Percentiles rank a stretch among this genome's conserved stretches.
Evolutionary conservation across 2,797 vertebrate genomes (phyloP).

Genomic region (Holocentrus rufus): DNA sequence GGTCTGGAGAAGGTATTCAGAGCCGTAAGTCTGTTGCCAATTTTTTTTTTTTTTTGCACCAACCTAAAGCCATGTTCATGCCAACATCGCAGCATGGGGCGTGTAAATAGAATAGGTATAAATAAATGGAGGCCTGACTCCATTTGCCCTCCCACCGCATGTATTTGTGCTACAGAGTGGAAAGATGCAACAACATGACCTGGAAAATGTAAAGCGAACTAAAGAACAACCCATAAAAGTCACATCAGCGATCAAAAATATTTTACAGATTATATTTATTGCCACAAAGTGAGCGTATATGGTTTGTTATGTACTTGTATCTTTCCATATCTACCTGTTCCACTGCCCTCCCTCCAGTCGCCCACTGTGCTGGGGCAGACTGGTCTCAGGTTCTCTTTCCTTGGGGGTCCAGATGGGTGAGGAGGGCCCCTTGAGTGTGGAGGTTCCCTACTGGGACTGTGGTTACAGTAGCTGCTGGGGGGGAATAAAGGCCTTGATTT

Average conservation of each 20-base stretch:
- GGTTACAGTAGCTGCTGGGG: too few species aligned
- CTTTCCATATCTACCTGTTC: constrained; percentile 79
- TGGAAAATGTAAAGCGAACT: neutral
- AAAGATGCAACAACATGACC: constrained; percentile 88
- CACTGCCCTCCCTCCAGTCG: constrained; percentile 3
- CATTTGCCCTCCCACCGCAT: constrained; percentile 82
- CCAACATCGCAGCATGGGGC: constrained; percentile 84
- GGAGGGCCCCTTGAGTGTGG: constrained; percentile 21
- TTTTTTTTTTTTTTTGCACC: neutral
- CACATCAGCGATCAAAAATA: neutral
- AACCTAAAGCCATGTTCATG: constrained; percentile 84
- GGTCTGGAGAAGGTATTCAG: neutral
- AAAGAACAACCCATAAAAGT: neutral
- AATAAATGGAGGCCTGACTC: constrained; percentile 52
- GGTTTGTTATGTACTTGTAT: constrained; percentile 84
- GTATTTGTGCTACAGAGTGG: constrained; percentile 81
- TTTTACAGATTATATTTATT: neutral
- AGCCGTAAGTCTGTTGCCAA: neutral
- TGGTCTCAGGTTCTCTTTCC: constrained; percentile 11
- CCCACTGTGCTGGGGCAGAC: constrained; percentile 7
- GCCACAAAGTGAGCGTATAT: neutral
- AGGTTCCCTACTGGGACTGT: neutral
- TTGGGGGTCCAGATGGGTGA: constrained; percentile 13
- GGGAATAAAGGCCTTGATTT: too few species aligned
- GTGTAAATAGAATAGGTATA: constrained; percentile 77